Conservation (phyloP, 2,888 invertebrate species). For the Ophion ellenae region DNA sequence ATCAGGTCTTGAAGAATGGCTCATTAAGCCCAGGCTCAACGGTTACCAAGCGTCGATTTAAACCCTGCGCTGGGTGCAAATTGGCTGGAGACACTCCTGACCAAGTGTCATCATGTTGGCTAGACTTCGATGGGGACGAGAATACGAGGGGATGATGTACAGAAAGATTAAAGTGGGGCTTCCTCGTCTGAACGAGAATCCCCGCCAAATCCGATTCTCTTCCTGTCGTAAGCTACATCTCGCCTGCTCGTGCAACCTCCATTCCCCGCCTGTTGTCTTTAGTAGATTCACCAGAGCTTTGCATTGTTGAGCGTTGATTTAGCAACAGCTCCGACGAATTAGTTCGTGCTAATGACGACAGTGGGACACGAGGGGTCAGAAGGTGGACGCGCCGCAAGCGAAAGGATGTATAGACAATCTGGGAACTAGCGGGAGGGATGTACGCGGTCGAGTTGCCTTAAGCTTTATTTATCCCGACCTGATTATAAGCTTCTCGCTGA, state of each 20-base stretch:
- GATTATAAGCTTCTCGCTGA: constrained; percentile 15
- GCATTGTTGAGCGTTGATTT: constrained; percentile 63
- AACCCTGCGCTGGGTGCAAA: neutral
- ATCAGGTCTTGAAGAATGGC: too few species aligned
- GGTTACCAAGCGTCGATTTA: too few species aligned
- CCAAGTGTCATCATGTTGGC: constrained; percentile 16
- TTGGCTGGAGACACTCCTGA: constrained; percentile 6
- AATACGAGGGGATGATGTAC: neutral
- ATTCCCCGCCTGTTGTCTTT: constrained; percentile 8
- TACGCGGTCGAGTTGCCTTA: constrained; percentile 23
- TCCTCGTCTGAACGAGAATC: constrained; percentile 23
- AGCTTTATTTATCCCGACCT: constrained; percentile 37
- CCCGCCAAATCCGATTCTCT: constrained; percentile 6
- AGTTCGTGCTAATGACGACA: constrained; percentile 64
- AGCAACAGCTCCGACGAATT: constrained; percentile 65
- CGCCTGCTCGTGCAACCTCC: neutral
- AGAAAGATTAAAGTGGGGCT: constrained; percentile 18
- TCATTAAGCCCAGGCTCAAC: too few species aligned
- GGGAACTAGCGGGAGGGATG: neutral
- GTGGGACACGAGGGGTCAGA: constrained; percentile 9
- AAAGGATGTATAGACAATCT: constrained; percentile 4
- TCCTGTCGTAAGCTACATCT: neutral
- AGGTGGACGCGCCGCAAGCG: constrained; percentile 7
- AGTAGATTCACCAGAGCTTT: constrained; percentile 51
- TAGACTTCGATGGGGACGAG: constrained; percentile 17